Percentiles rank a stretch among this genome's conserved stretches.
These are phyloP conservation scores for Bradypus variegatus DNA, from an alignment of 2,797 vertebrate species.

Conservation along the genomic window DNA sequence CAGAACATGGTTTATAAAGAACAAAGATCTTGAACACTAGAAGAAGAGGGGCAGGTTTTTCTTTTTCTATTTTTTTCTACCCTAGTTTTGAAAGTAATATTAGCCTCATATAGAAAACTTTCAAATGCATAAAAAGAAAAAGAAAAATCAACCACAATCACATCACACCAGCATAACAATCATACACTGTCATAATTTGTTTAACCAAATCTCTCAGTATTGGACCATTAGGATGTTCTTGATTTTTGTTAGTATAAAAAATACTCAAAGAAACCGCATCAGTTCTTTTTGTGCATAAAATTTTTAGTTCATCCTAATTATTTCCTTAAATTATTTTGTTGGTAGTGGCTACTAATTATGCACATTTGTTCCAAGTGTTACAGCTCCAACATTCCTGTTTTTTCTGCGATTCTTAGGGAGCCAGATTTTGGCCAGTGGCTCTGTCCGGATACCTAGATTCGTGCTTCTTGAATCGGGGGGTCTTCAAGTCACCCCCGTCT, in stretches of 20 bases:
- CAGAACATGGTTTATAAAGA: background rate
- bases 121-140: background rate
- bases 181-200: background rate
- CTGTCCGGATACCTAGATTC: slow-evolving; percentile 85
- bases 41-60: no score
- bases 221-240: background rate
- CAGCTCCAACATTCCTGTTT: background rate
- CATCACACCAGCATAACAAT: background rate
- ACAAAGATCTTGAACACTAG: background rate
- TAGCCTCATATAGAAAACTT: background rate
- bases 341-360: background rate
- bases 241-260: background rate
- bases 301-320: no score
- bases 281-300: rapidly evolving
- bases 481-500: slow-evolving; percentile 83
- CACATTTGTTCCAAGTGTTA: background rate
- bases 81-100: background rate
- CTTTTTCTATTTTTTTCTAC: background rate
- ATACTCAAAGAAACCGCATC: background rate
- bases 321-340: background rate
- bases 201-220: background rate
- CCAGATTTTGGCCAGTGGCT: slow-evolving; percentile 88
- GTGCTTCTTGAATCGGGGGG: slow-evolving; percentile 87
- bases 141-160: background rate
- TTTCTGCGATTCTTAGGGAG: slow-evolving; percentile 71